A percentile compares a stretch with the other conserved stretches of the same genome.
These are phyloP conservation scores for Diadegma fenestrale DNA, from an alignment of 2,888 invertebrate species.

Conservation along the genomic window DNA sequence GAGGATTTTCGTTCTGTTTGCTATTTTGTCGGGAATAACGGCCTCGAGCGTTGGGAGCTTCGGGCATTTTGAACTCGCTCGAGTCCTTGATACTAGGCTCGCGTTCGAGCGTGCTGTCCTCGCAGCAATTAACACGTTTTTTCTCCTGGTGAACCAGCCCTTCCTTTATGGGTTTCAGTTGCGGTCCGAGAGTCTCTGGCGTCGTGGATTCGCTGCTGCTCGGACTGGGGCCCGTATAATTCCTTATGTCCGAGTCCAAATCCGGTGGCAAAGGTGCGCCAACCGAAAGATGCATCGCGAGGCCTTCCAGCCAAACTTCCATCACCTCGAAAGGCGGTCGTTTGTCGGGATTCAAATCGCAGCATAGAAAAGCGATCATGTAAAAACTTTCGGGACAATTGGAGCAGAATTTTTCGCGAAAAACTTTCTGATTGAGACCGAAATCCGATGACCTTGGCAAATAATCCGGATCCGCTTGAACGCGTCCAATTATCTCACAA, in stretches of 20 bases:
- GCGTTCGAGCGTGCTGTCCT: conserved; percentile 83
- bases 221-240: conserved; percentile 88
- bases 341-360: conserved; percentile 95
- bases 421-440: conserved; percentile 94
- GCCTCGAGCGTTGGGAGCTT: conserved; percentile 70
- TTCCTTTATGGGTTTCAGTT: conserved; percentile 87
- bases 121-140: conserved; percentile 79
- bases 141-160: conserved; percentile 84
- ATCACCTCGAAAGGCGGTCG: conserved; percentile 96
- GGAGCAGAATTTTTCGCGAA: conserved; percentile 94
- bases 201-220: conserved; percentile 88
- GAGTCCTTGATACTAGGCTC: conserved; percentile 73
- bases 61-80: conserved; percentile 72
- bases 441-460: conserved; percentile 96
- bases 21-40: conserved; percentile 78
- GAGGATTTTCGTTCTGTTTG: conserved; percentile 72
- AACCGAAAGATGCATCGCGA: conserved; percentile 90
- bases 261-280: conserved; percentile 88
- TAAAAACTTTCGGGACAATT: conserved; percentile 95
- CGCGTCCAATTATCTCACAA: conserved; percentile 98
- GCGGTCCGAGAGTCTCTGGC: conserved; percentile 86
- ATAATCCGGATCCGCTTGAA: conserved; percentile 97
- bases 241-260: conserved; percentile 91
- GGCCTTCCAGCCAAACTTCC: conserved; percentile 94
- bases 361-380: conserved; percentile 95